Conservation (phyloP, 2,888 invertebrate genomes). For the Mythimna pallens region DNA sequence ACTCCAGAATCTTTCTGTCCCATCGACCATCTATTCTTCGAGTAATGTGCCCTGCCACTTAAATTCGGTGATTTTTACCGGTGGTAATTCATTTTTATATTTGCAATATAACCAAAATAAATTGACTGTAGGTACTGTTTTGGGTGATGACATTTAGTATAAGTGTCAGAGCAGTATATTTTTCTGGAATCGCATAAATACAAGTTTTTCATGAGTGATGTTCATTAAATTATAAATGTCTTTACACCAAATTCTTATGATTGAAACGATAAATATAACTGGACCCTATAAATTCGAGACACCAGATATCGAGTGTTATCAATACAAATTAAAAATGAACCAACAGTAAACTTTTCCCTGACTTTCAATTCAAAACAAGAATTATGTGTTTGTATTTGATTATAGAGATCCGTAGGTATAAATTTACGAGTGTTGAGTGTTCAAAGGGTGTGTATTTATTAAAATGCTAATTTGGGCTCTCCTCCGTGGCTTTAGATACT, state of each 20-base stretch:
- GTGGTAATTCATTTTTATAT: no score
- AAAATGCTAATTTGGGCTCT: slow-evolving; percentile 90
- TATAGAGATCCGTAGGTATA: slow-evolving; percentile 85
- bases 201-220: neutral
- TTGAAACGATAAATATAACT: slow-evolving; percentile 11
- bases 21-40: no score
- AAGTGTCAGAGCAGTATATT: neutral
- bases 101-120: no score
- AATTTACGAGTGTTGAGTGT: slow-evolving; percentile 88
- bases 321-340: slow-evolving; percentile 54
- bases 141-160: neutral
- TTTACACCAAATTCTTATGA: neutral
- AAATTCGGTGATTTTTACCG: no score
- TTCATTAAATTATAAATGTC: neutral
- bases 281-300: slow-evolving; percentile 16
- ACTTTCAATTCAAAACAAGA: slow-evolving; percentile 84
- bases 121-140: no score
- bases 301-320: slow-evolving; percentile 36
- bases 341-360: slow-evolving; percentile 66
- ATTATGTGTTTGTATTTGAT: slow-evolving; percentile 89
- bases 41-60: no score
- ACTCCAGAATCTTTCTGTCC: no score
- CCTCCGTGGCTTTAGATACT: slow-evolving; percentile 86
- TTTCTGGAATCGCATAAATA: neutral
- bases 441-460: slow-evolving; percentile 91